Base-by-base conservation (phyloP, 2,888 invertebrate genomes). In the Sabellastarte sp. region DNA sequence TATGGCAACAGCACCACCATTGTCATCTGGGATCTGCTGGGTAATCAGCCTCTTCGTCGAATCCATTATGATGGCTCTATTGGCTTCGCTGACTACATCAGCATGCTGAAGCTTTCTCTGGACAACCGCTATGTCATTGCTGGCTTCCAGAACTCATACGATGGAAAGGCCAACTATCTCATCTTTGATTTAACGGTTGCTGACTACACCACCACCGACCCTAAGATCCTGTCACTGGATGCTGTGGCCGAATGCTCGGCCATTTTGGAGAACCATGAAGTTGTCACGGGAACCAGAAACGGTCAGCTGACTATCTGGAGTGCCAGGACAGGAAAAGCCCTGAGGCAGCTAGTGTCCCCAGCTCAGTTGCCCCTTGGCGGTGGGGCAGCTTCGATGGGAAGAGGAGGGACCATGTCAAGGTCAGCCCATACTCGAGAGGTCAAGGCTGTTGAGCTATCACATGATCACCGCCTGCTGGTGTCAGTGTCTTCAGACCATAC, bases 281-380 rank as follows among this genome's bases (percentile, higher is more conserved):
- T 80, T 1, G 79, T 81, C 24, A 83, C 83, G 32, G 84, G 84
- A 30, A 77, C 82, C 24, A 69, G 82, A 30, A 80, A 81, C 63
- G 84, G 84, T 50, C 82, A 84, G 61, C 74, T 84, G 24, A 75
- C 79, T 31, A 76, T 84, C 59, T 84, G 84, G 84, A 82, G 78
- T 65, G 67, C 84, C 64, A 69, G 78, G 20, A 82, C 80, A 3
- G 80, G 79, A 32, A 77, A 77, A 59, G 75, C 80, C 0, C 76
- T 76, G 59, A 72, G 81, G 26, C 81, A 82, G 70, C 73, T 83
- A 32, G 72, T 81, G 50, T 74, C 56, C 66, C 76, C 61, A 67
- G 73, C 41, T 74, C 78, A 26, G 63, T n/a, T n/a, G n/a, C n/a
- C n/a, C n/a, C n/a, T n/a, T n/a, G n/a, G n/a, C n/a, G n/a, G n/a